phyloP scores from a whole-genome alignment of 2,797 vertebrate species.

The Sus cebifrons region DNA sequence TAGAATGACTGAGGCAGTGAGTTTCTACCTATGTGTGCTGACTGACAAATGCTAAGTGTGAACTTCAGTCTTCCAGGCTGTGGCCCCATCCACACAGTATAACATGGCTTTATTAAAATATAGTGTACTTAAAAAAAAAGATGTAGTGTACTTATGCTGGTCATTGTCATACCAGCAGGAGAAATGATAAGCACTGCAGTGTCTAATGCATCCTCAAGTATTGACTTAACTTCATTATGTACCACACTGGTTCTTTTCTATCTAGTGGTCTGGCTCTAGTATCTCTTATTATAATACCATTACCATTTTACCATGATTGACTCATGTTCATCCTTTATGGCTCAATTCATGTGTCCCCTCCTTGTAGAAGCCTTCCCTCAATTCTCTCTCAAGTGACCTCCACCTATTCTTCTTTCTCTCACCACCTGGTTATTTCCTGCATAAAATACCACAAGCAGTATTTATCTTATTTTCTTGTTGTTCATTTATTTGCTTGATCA shows the following conservation, averaged over 20 bases:
- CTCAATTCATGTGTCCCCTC: neutral
- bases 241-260: neutral
- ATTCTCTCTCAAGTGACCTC: neutral
- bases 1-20: neutral
- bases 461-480: neutral
- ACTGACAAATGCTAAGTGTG: neutral
- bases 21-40: neutral
- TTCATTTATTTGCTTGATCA: neutral
- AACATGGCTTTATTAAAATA: neutral
- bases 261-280: neutral
- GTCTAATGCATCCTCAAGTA: neutral
- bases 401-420: neutral
- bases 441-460: neutral
- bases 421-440: neutral
- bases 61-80: neutral
- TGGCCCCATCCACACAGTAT: neutral
- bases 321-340: neutral
- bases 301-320: neutral
- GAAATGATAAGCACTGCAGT: neutral
- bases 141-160: neutral
- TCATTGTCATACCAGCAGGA: neutral
- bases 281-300: neutral
- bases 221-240: neutral
- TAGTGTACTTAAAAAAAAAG: neutral
- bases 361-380: neutral